phyloP scores from a whole-genome alignment of 2,113 vertebrate genomes.

The Blennius ocellaris region DNA sequence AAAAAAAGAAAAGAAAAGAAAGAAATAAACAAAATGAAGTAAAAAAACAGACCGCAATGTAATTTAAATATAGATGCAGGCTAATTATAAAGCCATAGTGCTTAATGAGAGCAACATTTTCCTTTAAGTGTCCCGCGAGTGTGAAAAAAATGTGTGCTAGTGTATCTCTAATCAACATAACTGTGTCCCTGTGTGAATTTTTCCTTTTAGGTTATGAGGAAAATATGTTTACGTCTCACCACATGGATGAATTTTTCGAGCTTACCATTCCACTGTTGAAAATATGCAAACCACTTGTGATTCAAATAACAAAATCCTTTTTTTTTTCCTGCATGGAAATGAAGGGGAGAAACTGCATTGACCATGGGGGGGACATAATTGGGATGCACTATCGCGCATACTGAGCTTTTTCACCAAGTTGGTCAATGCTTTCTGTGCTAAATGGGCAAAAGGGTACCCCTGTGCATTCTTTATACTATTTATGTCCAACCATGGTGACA shows the following conservation, averaged over 20 bases:
- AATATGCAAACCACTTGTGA: slow-evolving; percentile 39
- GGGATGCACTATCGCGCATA: slow-evolving; percentile 28
- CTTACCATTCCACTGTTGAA: neutral
- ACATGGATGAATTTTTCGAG: slow-evolving; percentile 14
- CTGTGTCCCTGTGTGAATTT: slow-evolving; percentile 1
- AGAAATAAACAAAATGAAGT: neutral
- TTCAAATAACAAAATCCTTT: slow-evolving; percentile 33
- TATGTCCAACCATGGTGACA: slow-evolving; percentile 54
- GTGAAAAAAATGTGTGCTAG: neutral
- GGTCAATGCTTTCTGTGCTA: slow-evolving; percentile 54
- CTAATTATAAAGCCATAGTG: neutral
- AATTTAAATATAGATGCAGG: neutral
- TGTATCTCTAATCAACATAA: slow-evolving; percentile 16
- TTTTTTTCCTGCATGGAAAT: slow-evolving; percentile 5
- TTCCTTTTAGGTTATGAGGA: neutral
- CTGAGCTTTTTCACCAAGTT: slow-evolving; percentile 25
- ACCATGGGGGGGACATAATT: slow-evolving; percentile 51
- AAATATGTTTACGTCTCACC: neutral
- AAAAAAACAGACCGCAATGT: neutral
- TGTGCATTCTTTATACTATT: slow-evolving; percentile 58
- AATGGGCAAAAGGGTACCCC: slow-evolving; percentile 53
- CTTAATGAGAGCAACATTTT: neutral
- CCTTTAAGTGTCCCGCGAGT: slow-evolving; percentile 6
- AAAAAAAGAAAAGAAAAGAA: neutral
- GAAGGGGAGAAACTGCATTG: slow-evolving; percentile 28